Base-by-base conservation (phyloP, 1,140 invertebrate genomes). In the Drosophila seguyi region DNA sequence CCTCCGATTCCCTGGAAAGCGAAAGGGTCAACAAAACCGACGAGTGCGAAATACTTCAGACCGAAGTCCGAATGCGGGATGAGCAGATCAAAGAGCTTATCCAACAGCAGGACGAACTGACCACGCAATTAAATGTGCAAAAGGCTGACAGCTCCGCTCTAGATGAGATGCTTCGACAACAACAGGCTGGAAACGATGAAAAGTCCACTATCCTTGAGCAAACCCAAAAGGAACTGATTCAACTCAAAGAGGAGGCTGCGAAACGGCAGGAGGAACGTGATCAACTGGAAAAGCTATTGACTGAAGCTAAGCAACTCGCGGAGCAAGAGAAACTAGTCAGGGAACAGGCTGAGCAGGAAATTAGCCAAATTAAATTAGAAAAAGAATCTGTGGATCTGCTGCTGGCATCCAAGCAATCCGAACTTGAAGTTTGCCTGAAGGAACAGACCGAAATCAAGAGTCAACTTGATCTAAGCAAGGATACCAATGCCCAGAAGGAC, bases 81-180 rank as follows among this genome's bases (percentile, higher is more conserved):
- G 76, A 79, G 16, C 84, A 92, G 16, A 63, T 92, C 44, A 71
- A 75, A 34, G 87, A 88, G 25, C 55, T 87, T 1, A 68, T 10
- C 36, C 84, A 87, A 3, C 81, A 81, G 39, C 18, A 91, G 16
- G 77, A 83, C 11, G 90, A 91, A 29, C 47, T 92, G 2, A 91
- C 69, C 16, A 81, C 90, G 6, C 92, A 94, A 22, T 69, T 93
- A 2, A 86, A 93, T 27, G 90, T 92, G 16, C 87, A 92, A 57
- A 75, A 78, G 34, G 91, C 91, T 1, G 91, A 92, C 39, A 91
- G 67, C 27, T 80, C 91, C 2, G 90, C 93, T 14, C 50, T 93
- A 6, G 88, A 92, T 31, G 91, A 93, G 34, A 68, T 92, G 69
- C 79, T 91, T 0, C 81, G 79, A 11, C 16, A 58, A n/a, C 81